Evolutionary conservation across 92 coral and sea anemone species (phyloP), one percentile per base, ranked within the genome.

Genomic region (Blastomussa wellsi): DNA sequence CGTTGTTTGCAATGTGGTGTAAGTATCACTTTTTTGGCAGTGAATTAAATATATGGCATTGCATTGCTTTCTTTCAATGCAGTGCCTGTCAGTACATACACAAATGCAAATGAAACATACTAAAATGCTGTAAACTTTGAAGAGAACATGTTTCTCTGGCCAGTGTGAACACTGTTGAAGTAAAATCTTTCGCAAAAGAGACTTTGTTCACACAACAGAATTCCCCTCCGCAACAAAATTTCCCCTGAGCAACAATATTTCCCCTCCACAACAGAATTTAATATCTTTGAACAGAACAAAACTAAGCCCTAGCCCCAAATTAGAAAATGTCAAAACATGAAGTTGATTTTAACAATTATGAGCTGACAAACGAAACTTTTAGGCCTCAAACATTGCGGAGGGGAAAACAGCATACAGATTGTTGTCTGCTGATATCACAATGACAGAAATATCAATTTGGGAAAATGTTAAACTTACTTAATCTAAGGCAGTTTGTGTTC

Each of bases 301-400:
- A 75, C 64, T 48, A 26, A 75, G n/a, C 79, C 79, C 49, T 75
- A 64, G 14, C 64, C 39, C 1, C 48, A 49, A 75, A 75, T 75
- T 48, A 75, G 47, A 69, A 36, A 44, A 29, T 69, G 13, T 69
- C 9, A 1, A 69, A 69, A 69, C 42, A 69, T 2, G 48, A 69
- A 69, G 74, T 69, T 69, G 74, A 69, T 15, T 69, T 33, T 5
- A 35, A 33, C 42, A 69, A 14, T 69, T 69, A 36, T 5, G 15
- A 69, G 74, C 39, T 3, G 16, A 69, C 39, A 20, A 69, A 69
- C 26, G 16, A 35, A 69, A 69, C 48, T 69, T 17, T 2, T 17
- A 31, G 17, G 39, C 22, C 2, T 31, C 74, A 69, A 69, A 69
- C 16, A 44, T 69, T 69, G 74, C 26, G 8, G 47, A 33, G 35